Evolutionary conservation across 2,113 vertebrate genomes (phyloP).

Genomic region (Eudorcas thomsonii): DNA sequence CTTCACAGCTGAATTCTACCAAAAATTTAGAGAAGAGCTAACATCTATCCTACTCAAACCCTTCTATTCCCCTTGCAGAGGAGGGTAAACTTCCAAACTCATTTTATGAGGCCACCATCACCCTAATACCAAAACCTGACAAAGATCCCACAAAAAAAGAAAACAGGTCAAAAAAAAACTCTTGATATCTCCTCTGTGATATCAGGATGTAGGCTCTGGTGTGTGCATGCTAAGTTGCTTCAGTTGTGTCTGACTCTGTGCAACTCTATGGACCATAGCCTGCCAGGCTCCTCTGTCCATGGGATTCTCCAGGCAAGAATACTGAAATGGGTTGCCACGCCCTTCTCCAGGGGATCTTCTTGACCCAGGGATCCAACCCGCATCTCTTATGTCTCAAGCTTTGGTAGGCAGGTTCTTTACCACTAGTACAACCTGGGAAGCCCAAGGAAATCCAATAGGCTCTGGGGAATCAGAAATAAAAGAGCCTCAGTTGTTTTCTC

Average conservation of each 20-base stretch:
- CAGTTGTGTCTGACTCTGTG: not conserved
- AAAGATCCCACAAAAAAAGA: too few relatives aligned
- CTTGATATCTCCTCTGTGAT: not conserved
- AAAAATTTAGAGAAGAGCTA: too few relatives aligned
- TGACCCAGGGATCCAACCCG: not conserved
- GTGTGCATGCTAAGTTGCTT: not conserved
- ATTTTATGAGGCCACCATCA: too few relatives aligned
- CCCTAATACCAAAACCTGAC: too few relatives aligned
- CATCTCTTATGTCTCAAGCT: not conserved
- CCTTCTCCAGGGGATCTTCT: not conserved
- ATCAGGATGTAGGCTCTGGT: not conserved
- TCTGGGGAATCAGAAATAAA: not conserved
- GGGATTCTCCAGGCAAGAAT: not conserved
- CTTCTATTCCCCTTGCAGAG: too few relatives aligned
- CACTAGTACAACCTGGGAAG: not conserved
- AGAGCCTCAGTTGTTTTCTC: not conserved
- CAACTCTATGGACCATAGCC: accelerated
- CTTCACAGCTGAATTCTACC: too few relatives aligned
- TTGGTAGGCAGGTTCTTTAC: not conserved
- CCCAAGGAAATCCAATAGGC: not conserved
- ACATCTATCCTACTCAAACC: too few relatives aligned
- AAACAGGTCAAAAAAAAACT: not conserved
- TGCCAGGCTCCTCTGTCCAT: not conserved
- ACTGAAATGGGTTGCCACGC: not conserved
- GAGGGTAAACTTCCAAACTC: too few relatives aligned